Evolutionary conservation across 1,140 invertebrate species (phyloP), one percentile per base, ranked within the genome.

Genomic region (Ceratina australensis): DNA sequence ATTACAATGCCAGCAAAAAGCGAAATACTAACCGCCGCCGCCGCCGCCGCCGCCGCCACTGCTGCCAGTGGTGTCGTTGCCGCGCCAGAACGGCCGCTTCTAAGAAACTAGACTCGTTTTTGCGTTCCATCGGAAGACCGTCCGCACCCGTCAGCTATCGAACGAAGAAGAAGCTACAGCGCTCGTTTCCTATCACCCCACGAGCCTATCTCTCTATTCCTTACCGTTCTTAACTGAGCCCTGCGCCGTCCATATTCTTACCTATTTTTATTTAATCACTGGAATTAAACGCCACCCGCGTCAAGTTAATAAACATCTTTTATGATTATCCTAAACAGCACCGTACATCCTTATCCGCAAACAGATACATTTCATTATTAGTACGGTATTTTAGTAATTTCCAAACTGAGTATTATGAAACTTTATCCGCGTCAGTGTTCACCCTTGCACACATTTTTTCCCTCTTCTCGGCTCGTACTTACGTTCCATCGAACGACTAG

Each of bases 81-180:
- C 82, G 68, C 72, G 75, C 72, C 77, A 69, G 80, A 84, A 85
- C 83, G 72, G 87, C 85, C 86, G 85, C 87, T 88, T 85, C 90
- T 92, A 92, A 92, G 91, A 92, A 92, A 92, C 91, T 92, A 92
- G 91, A 92, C 91, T 81, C 90, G 91, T 92, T 92, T 92, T 92
- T 92, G 90, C 84, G 60, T 79, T 65, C 80, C 69, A 74, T 75
- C 79, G 78, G 67, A 68, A 78, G 78, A 79, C 74, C 81, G 75
- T 78, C 72, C 66, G 81, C 81, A 88, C 83, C 33, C 87, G 89
- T 90, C 82, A 89, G 90, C 88, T 91, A 90, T 90, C 86, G 88
- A 86, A 90, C 89, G 90, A 90, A 91, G 89, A 90, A 91, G 89
- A 90, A 90, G 85, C 78, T 78, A 72, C 77, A 78, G 61, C 69